Evolutionary conservation across 2,888 invertebrate genomes (phyloP), one percentile per base, ranked within the genome.

Genomic region (Noctua fimbriata): DNA sequence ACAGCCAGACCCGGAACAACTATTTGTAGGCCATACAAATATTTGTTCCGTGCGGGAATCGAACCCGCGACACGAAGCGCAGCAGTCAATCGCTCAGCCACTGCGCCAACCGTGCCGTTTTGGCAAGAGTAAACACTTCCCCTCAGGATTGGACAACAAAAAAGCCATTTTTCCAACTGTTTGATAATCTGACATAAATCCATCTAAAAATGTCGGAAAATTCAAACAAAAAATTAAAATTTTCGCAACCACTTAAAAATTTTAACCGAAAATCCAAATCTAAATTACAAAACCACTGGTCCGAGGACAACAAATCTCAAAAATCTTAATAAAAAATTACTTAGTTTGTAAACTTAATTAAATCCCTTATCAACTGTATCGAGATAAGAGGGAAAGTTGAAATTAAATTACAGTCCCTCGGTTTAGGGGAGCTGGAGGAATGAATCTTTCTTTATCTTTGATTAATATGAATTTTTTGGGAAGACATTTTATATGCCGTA

Each of bases 261-360:
- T 73, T 70, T 18, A 66, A 86, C 44, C 1, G 69, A 77, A 73
- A 81, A 80, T 69, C 47, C 49, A 70, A 87, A 83, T 88, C 76
- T 78, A 76, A 89, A 86, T 87, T 76, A 83, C 80, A 44, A 82
- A 69, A 69, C 78, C 87, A 85, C 69, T 82, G 85, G 76, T 75
- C 80, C 52, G 84, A 55, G 47, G n/a, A 66, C 52, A 76, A 86
- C 81, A 83, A 83, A 83, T 83, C 73, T 73, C 79, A 82, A 78
- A 81, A 81, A 83, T 82, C 66, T 55, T 81, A 81, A 88, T 85
- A 89, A 88, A 86, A 86, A 84, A 88, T 75, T 77, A 86, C 80
- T 88, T 80, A 87, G 80, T 87, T 87, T 79, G 85, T 86, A 86
- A 89, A 87, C 87, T 89, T 87, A 89, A 89, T 89, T 89, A 89